phyloP scores from a whole-genome alignment of 2,888 invertebrate genomes.

The Stomorhina lunata region DNA sequence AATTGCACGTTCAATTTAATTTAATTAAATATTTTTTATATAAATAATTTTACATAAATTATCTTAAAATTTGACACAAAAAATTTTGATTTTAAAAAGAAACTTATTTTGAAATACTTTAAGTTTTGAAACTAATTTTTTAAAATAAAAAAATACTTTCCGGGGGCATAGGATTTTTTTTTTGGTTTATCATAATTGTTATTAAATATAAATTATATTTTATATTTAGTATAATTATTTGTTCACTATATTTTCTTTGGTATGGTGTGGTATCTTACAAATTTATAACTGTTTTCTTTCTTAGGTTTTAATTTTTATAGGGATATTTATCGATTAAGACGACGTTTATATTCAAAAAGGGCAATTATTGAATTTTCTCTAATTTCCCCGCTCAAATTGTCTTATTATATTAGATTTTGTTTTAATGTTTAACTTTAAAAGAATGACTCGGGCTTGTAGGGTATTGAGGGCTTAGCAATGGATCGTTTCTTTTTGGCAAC shows the following conservation, averaged over 20 bases:
- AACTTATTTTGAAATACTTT: background rate
- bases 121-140: background rate
- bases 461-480: conserved; percentile 72
- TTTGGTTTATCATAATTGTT: background rate
- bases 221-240: conserved; percentile 14
- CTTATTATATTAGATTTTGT: background rate
- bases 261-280: conserved; percentile 56
- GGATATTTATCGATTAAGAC: background rate
- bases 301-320: background rate
- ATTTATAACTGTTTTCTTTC: conserved; percentile 26
- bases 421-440: conserved; percentile 70
- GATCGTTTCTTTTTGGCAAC: conserved; percentile 79
- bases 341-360: background rate
- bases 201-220: background rate
- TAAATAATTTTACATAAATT: background rate
- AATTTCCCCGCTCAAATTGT: background rate
- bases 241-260: conserved; percentile 29
- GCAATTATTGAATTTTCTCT: background rate
- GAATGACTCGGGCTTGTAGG: conserved; percentile 74
- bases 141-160: conserved; percentile 50
- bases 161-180: conserved; percentile 40
- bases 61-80: conserved; percentile 45
- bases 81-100: background rate
- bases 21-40: background rate
- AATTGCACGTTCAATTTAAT: conserved; percentile 59